phyloP scores from a whole-genome alignment of 2,797 vertebrate species.

The Babyrousa celebensis region DNA sequence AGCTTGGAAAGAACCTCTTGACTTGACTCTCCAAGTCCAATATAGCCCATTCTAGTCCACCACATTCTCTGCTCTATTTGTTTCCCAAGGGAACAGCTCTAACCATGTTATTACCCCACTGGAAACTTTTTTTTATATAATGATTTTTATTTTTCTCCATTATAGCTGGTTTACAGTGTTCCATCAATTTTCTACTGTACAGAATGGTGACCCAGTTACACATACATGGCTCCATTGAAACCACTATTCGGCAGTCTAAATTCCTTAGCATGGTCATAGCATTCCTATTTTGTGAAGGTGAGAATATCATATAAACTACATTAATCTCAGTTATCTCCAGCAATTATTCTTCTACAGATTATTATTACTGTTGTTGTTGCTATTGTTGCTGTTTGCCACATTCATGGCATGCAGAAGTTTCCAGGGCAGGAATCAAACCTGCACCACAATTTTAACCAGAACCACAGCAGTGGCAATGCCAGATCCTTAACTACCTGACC shows the following conservation, averaged over 20 bases:
- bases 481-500: too few species aligned
- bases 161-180: too few species aligned
- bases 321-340: constrained; percentile 15
- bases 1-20: background rate
- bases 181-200: background rate
- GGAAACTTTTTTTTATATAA: background rate
- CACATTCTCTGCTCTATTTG: background rate
- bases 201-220: too few species aligned
- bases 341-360: background rate
- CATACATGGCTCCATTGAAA: background rate
- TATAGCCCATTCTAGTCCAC: background rate
- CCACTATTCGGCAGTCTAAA: background rate
- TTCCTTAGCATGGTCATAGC: background rate
- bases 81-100: background rate
- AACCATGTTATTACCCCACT: background rate
- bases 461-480: too few species aligned
- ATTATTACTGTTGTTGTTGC: too few species aligned
- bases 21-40: background rate
- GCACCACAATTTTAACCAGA: too few species aligned
- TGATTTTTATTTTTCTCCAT: too few species aligned
- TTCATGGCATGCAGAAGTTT: too few species aligned
- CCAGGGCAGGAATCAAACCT: too few species aligned
- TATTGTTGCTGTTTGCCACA: too few species aligned
- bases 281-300: background rate
- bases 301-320: background rate